Base-by-base conservation (phyloP, 1,140 invertebrate genomes). In the Bombus cullumanus region DNA sequence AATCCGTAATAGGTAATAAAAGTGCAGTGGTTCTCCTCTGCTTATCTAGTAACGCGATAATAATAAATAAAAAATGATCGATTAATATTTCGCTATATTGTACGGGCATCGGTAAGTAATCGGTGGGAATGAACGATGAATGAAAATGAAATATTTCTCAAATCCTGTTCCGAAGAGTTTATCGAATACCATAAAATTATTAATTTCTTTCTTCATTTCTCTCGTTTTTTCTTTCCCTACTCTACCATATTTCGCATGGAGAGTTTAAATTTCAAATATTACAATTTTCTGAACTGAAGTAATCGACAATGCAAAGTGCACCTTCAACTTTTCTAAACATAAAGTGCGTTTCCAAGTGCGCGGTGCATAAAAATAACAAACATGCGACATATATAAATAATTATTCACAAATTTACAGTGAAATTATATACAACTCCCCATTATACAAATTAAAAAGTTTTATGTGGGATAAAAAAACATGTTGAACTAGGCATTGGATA, bases 401-500 rank as follows among this genome's bases (percentile, higher is more conserved):
- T 74, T 90, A 91, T 89, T 84, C 89, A 90, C 84, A 89, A 62
- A 91, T 91, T 71, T 90, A 90, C 86, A 87, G 78, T 79, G 62
- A 85, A 78, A 85, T 57, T 90, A 75, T 89, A 66, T 85, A 83
- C 81, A 90, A 74, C 39, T 72, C 2, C 28, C 6, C 6, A 15
- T 18, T 47, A 28, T 10, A 81, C 73, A 53, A 66, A 64, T 69
- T 76, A 72, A 77, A 66, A 74, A 62, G 4, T 59, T 10, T 64
- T 28, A 25, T 13, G 59, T 57, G 37, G 6, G 22, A 10, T 28
- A 0, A 43, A 53, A 15, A 79, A 59, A n/a, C 62, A 25, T 43
- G 34, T 31, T 72, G 18, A 47, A 72, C 39, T 71, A 53, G 82
- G 75, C 66, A 79, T 79, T 84, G 59, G 82, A 84, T 84, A 84